Evolutionary conservation across 2,113 vertebrate species (phyloP).

Genomic region (Mormoops blainvillei): DNA sequence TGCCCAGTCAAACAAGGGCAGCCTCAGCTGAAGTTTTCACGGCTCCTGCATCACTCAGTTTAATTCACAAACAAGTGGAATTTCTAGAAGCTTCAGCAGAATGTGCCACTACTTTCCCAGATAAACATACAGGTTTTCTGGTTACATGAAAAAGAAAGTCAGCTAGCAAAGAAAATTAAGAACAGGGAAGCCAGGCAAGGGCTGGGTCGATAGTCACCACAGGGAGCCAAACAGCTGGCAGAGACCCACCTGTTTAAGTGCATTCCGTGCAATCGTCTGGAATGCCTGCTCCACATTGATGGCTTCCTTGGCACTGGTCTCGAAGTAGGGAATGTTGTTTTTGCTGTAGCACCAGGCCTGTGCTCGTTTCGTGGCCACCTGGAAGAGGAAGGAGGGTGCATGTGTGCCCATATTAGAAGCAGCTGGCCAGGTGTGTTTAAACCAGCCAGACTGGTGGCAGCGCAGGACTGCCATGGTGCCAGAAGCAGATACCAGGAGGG

Average conservation of each 20-base stretch:
- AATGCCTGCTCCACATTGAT: constrained; percentile 99
- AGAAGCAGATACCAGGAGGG: too few relatives aligned
- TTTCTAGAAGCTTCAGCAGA: not conserved
- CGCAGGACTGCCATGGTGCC: too few relatives aligned
- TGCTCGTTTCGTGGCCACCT: constrained; percentile 98
- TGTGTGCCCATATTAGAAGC: not conserved
- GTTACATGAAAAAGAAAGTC: not conserved
- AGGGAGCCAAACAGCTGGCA: not conserved
- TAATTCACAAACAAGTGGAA: not conserved
- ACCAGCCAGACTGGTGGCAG: too few relatives aligned
- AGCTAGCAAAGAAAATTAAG: not conserved
- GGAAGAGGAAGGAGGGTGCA: constrained; percentile 34
- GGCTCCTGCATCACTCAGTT: not conserved
- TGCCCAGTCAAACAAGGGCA: not conserved
- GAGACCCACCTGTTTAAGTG: constrained; percentile 94
- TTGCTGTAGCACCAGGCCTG: constrained; percentile 99
- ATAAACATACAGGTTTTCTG: not conserved
- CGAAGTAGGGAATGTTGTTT: constrained; percentile 99
- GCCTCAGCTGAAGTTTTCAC: not conserved
- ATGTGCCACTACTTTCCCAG: not conserved
- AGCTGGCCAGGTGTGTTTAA: too few relatives aligned
- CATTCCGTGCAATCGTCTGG: constrained; percentile 98
- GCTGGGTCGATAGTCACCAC: not conserved
- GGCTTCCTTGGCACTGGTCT: constrained; percentile 99
- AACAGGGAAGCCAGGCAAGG: not conserved